A percentile compares a stretch with the other conserved stretches of the same genome.
These are phyloP conservation scores for Cebidichthys violaceus DNA, from an alignment of 2,113 vertebrate genomes.

Conservation along the genomic window DNA sequence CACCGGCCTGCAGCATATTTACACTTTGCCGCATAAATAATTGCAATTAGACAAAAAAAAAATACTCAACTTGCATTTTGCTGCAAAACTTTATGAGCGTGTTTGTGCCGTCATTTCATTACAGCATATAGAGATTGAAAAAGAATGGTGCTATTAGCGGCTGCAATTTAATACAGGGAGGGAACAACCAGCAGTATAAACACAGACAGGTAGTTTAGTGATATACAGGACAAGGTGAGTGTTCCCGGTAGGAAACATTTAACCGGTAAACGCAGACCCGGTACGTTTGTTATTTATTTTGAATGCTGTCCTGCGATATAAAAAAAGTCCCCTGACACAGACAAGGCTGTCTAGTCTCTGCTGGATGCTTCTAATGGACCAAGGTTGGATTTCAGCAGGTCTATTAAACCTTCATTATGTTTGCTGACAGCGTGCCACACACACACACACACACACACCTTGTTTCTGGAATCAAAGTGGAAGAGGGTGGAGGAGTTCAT, in stretches of 20 bases:
- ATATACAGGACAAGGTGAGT: not conserved
- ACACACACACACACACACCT: not conserved
- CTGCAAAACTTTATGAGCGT: no score
- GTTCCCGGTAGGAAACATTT: not conserved
- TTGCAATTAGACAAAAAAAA: no score
- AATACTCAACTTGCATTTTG: no score
- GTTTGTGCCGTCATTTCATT: no score
- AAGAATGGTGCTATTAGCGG: not conserved
- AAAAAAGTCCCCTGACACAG: not conserved
- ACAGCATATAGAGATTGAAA: no score
- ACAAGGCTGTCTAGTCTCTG: not conserved
- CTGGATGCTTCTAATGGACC: not conserved
- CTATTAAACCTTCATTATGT: not conserved
- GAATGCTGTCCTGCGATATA: not conserved
- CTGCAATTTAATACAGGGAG: not conserved
- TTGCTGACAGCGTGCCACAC: not conserved
- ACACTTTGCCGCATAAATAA: no score
- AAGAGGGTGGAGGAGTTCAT: not conserved
- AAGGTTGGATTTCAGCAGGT: not conserved
- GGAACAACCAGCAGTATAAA: not conserved
- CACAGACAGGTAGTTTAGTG: not conserved
- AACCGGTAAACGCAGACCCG: not conserved
- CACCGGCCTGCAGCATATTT: no score
- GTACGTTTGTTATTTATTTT: not conserved
- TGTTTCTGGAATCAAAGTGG: slow-evolving; percentile 6